phyloP scores from a whole-genome alignment of 2,113 vertebrate species.

The Odontesthes bonariensis region DNA sequence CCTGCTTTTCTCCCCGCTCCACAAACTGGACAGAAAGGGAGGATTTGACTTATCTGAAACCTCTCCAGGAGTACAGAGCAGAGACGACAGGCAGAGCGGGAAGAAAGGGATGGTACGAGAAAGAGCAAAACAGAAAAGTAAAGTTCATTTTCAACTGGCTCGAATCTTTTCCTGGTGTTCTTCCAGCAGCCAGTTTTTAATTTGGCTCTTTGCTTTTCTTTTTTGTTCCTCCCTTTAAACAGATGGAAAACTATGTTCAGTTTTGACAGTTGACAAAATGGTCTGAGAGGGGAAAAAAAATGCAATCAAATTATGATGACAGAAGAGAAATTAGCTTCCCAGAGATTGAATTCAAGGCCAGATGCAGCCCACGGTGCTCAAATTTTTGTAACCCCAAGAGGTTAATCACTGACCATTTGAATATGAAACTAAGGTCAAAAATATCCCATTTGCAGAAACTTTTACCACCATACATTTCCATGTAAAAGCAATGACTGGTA shows the following conservation, averaged over 20 bases:
- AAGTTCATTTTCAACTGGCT: constrained; percentile 4
- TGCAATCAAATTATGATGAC: background rate
- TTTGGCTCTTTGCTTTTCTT: constrained; percentile 8
- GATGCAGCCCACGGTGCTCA: background rate
- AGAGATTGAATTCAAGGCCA: background rate
- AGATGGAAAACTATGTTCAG: background rate
- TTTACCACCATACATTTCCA: background rate
- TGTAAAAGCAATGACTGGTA: background rate
- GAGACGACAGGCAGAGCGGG: background rate
- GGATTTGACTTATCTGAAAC: background rate
- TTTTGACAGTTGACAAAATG: background rate
- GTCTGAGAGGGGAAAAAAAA: background rate
- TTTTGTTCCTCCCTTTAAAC: background rate
- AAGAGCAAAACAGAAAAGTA: background rate
- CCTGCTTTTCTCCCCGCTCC: background rate
- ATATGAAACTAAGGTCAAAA: background rate
- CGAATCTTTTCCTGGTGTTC: constrained; percentile 27
- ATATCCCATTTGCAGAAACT: background rate
- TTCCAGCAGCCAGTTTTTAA: constrained; percentile 38
- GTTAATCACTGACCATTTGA: too few relatives aligned
- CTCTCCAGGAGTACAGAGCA: background rate
- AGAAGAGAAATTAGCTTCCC: background rate
- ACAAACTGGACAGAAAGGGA: background rate
- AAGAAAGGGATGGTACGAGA: constrained; percentile 2
- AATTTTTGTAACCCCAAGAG: too few relatives aligned